Percentiles rank a stretch among this genome's conserved stretches.
Evolutionary conservation across 2,888 invertebrate species (phyloP).

Genomic region (Gasteruption jaculator): DNA sequence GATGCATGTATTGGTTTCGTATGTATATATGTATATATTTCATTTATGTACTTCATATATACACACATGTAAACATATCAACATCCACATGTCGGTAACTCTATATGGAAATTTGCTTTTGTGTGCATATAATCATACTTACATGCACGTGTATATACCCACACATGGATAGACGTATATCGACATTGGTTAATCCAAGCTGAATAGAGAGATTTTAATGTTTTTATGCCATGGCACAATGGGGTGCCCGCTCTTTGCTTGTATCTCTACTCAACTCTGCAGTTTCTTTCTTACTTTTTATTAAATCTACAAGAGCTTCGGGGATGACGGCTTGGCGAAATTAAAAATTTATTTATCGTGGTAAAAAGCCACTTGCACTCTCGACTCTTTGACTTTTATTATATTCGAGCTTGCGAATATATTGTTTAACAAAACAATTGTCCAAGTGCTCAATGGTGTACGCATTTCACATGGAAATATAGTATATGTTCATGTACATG

Average conservation of each 20-base stretch:
- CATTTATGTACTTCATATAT: too few species aligned
- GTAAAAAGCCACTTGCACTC: slow-evolving; percentile 24
- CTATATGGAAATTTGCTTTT: too few species aligned
- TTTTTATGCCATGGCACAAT: slow-evolving; percentile 50
- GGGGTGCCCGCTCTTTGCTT: slow-evolving; percentile 48
- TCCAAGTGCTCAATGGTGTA: too few species aligned
- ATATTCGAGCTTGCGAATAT: too few species aligned
- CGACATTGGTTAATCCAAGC: slow-evolving; percentile 41
- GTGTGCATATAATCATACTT: slow-evolving; percentile 25
- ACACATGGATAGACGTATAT: slow-evolving; percentile 26
- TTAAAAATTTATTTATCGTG: slow-evolving; percentile 41
- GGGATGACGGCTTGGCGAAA: slow-evolving; percentile 27
- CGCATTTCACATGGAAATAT: too few species aligned
- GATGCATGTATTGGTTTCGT: too few species aligned
- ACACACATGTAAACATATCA: too few species aligned
- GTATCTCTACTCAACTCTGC: too few species aligned
- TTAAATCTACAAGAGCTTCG: slow-evolving; percentile 38
- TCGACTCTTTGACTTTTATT: background rate
- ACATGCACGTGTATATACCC: slow-evolving; percentile 26
- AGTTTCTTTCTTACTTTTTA: slow-evolving; percentile 43
- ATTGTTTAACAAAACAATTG: too few species aligned
- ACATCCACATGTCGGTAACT: too few species aligned
- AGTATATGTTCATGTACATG: too few species aligned
- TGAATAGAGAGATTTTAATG: slow-evolving; percentile 52
- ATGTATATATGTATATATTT: too few species aligned